Conservation (phyloP, 1,140 invertebrate genomes). For the Temnothorax nylanderi region DNA sequence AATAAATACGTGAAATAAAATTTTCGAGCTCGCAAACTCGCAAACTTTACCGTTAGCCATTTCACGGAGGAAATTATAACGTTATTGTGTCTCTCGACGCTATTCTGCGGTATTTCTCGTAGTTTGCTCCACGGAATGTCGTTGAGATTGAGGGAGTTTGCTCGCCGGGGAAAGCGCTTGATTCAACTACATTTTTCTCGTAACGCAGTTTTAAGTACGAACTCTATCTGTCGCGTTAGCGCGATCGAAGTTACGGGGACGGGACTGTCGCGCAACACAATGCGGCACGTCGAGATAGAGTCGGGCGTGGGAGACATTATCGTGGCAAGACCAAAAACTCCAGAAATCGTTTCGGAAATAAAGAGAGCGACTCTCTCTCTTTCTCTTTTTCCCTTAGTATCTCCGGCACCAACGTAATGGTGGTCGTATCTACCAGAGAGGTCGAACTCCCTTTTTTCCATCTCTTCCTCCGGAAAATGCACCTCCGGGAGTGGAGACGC, state of each 20-base stretch:
- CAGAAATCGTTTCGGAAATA: conserved; percentile 46
- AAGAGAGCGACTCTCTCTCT: conserved; percentile 24
- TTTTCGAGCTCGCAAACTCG: background rate
- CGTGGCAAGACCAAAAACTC: conserved; percentile 9
- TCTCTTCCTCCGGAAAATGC: conserved; percentile 45
- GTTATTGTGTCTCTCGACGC: background rate
- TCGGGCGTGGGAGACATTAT: conserved; percentile 32
- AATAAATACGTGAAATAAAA: background rate
- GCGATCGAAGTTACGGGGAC: conserved; percentile 27
- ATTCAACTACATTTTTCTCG: conserved; percentile 53
- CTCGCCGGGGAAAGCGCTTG: conserved; percentile 18
- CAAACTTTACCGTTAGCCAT: background rate
- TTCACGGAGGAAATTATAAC: conserved; percentile 15
- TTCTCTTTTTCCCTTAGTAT: conserved; percentile 26
- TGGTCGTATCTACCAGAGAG: conserved; percentile 46
- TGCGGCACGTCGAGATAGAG: conserved; percentile 24
- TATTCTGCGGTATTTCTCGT: conserved; percentile 19
- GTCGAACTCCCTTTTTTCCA: conserved; percentile 52
- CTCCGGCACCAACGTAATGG: conserved; percentile 14
- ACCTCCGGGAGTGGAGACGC: conserved; percentile 26
- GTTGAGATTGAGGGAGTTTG: conserved; percentile 32
- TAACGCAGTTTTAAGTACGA: conserved; percentile 52
- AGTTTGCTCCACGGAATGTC: conserved; percentile 25
- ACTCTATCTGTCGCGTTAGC: conserved; percentile 45
- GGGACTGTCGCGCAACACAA: conserved; percentile 19